Percentiles rank a stretch among this genome's conserved stretches.
Conservation (phyloP, 2,888 invertebrate genomes). For the Smittia aterrima region DNA sequence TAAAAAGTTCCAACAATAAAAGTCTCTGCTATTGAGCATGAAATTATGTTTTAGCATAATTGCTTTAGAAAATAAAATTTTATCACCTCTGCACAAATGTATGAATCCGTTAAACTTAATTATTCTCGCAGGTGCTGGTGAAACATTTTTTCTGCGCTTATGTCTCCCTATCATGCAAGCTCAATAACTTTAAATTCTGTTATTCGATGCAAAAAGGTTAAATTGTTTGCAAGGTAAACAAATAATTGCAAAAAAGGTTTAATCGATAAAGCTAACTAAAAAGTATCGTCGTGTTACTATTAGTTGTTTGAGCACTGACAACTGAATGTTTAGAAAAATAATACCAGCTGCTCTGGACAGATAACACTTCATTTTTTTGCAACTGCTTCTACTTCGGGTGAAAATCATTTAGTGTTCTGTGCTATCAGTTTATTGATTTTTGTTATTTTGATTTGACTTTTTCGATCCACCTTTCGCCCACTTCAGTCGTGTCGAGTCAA, state of each 20-base stretch:
- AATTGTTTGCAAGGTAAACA: background rate
- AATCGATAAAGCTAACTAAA: background rate
- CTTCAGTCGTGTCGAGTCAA: background rate
- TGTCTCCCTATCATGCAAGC: constrained; percentile 20
- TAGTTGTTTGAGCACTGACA: background rate
- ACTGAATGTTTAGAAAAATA: too few relatives aligned
- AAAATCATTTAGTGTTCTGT: too few relatives aligned
- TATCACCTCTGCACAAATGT: background rate
- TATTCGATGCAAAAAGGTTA: constrained; percentile 1
- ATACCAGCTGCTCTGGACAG: background rate
- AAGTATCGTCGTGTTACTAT: background rate
- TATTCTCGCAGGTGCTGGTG: background rate
- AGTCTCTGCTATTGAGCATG: too few relatives aligned
- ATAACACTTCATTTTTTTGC: too few relatives aligned
- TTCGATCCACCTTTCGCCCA: background rate
- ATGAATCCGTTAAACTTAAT: background rate
- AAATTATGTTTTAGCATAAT: background rate
- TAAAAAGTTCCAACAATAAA: too few relatives aligned
- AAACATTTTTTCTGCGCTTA: background rate
- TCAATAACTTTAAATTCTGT: constrained; percentile 12
- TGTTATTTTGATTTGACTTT: too few relatives aligned
- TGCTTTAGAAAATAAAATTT: constrained; percentile 2
- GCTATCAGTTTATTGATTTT: too few relatives aligned
- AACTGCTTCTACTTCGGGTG: too few relatives aligned
- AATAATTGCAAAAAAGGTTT: background rate